These are phyloP conservation scores for Siniperca undulata DNA, from an alignment of 2,797 vertebrate species.

Conservation along the genomic window DNA sequence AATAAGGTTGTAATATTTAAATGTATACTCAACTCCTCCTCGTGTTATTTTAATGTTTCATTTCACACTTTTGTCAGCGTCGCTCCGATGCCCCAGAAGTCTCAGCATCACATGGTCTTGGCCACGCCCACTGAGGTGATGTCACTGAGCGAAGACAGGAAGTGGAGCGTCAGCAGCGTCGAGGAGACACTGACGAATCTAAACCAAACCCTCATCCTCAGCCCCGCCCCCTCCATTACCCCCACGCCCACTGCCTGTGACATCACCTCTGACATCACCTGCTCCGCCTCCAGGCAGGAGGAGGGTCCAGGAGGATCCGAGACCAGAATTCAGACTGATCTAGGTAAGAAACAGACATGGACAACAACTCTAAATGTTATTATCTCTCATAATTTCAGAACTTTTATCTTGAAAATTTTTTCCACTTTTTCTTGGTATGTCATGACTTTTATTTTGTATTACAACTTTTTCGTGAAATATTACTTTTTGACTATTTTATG, in stretches of 20 bases:
- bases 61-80: not conserved
- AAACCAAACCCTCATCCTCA: not conserved
- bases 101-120: slow-evolving; percentile 2
- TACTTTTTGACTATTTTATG: too few species aligned
- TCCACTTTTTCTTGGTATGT: too few species aligned
- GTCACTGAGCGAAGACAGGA: slow-evolving; percentile 41
- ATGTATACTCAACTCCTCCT: not conserved
- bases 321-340: not conserved
- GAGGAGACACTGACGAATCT: slow-evolving; percentile 38
- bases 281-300: not conserved
- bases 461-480: too few species aligned
- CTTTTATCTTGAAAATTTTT: too few species aligned
- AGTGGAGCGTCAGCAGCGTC: slow-evolving; percentile 46
- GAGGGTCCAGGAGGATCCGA: not conserved
- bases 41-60: not conserved
- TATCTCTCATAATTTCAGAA: too few species aligned
- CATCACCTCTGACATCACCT: not conserved
- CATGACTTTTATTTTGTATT: too few species aligned
- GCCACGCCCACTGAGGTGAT: slow-evolving; percentile 62
- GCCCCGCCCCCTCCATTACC: not conserved
- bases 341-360: not conserved
- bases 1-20: too few species aligned
- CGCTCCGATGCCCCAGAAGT: slow-evolving; percentile 23
- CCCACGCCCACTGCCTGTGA: not conserved
- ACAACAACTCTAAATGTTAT: not conserved